Base-by-base conservation (phyloP, 2,113 vertebrate species). In the Hipposideros armiger region DNA sequence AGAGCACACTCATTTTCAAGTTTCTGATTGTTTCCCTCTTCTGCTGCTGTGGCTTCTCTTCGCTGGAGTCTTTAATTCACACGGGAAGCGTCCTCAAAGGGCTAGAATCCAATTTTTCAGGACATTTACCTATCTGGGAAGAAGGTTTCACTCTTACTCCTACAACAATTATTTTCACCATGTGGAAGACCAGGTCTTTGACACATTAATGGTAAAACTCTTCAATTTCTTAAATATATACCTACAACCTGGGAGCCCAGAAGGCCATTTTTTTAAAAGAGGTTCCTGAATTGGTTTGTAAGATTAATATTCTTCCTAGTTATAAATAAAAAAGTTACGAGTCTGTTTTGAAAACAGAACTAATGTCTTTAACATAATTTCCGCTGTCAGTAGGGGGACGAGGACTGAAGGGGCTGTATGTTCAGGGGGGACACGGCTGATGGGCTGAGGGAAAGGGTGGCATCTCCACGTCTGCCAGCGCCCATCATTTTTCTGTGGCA, bases 1-100 rank as follows among this genome's bases (percentile, higher is more conserved):
- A 93, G 95, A 85, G 88, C 56, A 87, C 54, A 84, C 86, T 93
- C 70, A 6, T 87, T 96, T 95, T 87, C 56, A 52, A 82, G 87
- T 89, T 96, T 89, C 77, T 62, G 69, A 84, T 80, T 95, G 86
- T 95, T 91, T 83, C 54, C 32, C 80, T 91, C 17, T 56, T 86
- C 95, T 66, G 9, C 47, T 58, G 28, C 81, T 58, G 30, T 83
- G 88, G 54, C n/a, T 81, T 82, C 56, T 94, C 80, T 92, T 69
- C 14, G 42, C 73, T 2, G 13, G 24, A 80, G 90, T 50, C 36
- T 69, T 81, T 90, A 64, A 90, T 58, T 85, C 80, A 28, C 16
- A 24, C 32, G 36, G 36, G 47, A 45, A 36, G 77, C 8, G 0
- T 16, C 50, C 58, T 69, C 67, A 17, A 69, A 69, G 64, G 76